phyloP scores from a whole-genome alignment of 2,888 invertebrate species.

The Hartigia nigra region DNA sequence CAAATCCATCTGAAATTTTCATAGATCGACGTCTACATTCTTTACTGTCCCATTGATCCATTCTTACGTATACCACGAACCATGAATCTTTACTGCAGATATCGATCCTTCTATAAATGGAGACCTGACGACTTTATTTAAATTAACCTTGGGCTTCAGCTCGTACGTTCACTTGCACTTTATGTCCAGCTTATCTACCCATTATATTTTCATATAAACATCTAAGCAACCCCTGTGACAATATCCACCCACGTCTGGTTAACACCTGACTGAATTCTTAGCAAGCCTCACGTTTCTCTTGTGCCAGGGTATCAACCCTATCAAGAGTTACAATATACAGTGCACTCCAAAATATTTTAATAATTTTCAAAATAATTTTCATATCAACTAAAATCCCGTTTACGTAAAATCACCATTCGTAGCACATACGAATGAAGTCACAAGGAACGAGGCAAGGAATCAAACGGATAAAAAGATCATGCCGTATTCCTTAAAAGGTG shows the following conservation, averaged over 20 bases:
- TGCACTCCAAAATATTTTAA: not conserved
- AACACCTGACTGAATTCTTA: not conserved
- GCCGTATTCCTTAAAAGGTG: not conserved
- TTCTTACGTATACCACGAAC: not conserved
- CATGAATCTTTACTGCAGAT: not conserved
- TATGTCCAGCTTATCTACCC: not conserved
- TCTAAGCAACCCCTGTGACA: not conserved
- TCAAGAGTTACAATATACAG: not conserved
- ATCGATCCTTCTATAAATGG: not conserved
- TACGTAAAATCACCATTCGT: not conserved
- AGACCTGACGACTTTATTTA: not conserved
- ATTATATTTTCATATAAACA: not conserved
- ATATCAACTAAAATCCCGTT: not conserved
- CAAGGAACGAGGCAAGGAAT: not conserved
- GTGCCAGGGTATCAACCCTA: not conserved
- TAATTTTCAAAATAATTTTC: not conserved
- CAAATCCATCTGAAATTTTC: not conserved
- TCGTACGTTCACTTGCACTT: not conserved
- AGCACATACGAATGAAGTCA: not conserved
- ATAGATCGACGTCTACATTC: not conserved
- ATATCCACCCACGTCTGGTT: not conserved
- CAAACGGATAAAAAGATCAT: not conserved
- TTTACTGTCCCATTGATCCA: not conserved
- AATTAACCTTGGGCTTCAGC: not conserved
- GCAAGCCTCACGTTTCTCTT: not conserved